These are phyloP conservation scores for Eutrigla gurnardus DNA, from an alignment of 2,797 vertebrate genomes.

Conservation along the genomic window DNA sequence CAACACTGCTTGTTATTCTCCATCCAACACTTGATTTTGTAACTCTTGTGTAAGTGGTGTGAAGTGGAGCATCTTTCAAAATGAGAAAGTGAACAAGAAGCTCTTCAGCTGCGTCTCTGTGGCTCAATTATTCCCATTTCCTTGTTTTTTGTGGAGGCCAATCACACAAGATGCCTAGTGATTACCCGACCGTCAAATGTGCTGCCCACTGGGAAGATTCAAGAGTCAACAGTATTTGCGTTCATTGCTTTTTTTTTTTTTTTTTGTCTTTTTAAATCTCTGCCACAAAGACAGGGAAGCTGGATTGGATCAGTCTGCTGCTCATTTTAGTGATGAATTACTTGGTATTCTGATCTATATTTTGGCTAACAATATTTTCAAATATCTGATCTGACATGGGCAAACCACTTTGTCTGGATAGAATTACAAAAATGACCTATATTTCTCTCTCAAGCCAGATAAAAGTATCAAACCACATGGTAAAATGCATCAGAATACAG, in stretches of 20 bases:
- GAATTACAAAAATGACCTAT: too few species aligned
- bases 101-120: conserved; percentile 30
- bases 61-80: conserved; percentile 17
- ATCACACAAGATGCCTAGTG: conserved; percentile 47
- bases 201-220: conserved; percentile 15
- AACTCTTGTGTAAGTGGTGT: not conserved
- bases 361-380: too few species aligned
- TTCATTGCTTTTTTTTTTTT: conserved; percentile 24
- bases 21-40: not conserved
- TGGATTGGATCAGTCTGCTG: conserved; percentile 17
- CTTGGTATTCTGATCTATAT: too few species aligned
- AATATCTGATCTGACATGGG: too few species aligned
- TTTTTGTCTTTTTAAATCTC: not conserved
- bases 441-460: too few species aligned
- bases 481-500: too few species aligned
- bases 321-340: not conserved
- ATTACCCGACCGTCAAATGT: conserved; percentile 46
- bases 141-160: conserved; percentile 28
- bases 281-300: not conserved
- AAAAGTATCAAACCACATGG: too few species aligned
- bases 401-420: too few species aligned
- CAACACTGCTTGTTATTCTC: not conserved
- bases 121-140: conserved; percentile 47
- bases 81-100: conserved; percentile 26
- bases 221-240: conserved; percentile 46